Base-by-base conservation (phyloP, 2,888 invertebrate genomes). In the Carcina quercana region DNA sequence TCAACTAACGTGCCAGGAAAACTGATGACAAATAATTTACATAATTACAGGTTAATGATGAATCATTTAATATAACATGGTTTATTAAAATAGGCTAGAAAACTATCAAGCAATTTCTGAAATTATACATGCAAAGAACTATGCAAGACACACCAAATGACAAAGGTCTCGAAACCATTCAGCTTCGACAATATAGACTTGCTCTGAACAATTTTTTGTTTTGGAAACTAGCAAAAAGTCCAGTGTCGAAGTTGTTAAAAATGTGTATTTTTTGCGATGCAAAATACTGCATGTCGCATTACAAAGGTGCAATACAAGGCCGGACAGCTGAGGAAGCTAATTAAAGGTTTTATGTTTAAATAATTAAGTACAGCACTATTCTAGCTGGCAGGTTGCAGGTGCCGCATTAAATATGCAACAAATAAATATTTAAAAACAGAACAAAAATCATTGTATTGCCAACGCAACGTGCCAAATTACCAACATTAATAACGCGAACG, bases 311-410 rank as follows among this genome's bases (percentile, higher is more conserved):
- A 62, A 40, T 55, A 50, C 82, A 79, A 80, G 80, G 80, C 59
- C 73, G 57, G 34, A 34, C 82, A 83, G 79, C 70, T 82, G 82
- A 60, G 33, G 32, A 46, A 52, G 68, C 72, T 80, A 82, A 83
- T 82, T 83, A 83, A 78, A 79, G 71, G 75, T 73, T 80, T 80
- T 78, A 79, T 74, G 71, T 66, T 73, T 70, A 78, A 80, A 83
- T 82, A 82, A 83, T 83, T 83, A 78, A 80, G 63, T 73, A 64
- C 59, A 60, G 41, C 43, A 30, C 34, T 25, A 21, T 21, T 22
- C 21, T 5, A 26, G 13, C n/a, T n/a, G n/a, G n/a, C n/a, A n/a
- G n/a, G n/a, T n/a, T 45, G 75, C 80, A 78, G 78, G 75, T 80
- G 78, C 54, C 42, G 34, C 40, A 41, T 60, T 30, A 30, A 30